Evolutionary conservation across 2,113 vertebrate species (phyloP), one percentile per base, ranked within the genome.

Genomic region (Furnarius figulus): DNA sequence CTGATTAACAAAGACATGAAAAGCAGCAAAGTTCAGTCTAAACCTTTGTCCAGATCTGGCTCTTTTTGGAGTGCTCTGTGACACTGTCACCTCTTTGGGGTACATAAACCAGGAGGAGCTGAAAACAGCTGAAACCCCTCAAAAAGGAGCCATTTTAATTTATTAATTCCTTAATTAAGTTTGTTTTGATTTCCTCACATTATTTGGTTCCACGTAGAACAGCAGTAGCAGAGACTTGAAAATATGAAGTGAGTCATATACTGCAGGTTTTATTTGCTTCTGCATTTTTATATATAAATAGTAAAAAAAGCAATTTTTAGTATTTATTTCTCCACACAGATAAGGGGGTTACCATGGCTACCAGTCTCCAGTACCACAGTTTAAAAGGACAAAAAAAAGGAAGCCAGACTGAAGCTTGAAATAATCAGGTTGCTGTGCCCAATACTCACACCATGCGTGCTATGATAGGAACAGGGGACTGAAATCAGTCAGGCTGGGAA

Each of bases 251-350:
- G 89, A 97, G 87, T 96, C 95, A 96, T 49, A 80, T n/a, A 66
- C 44, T 87, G 78, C 81, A 85, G 63, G 52, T 86, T 93, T 93
- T 68, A 80, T 93, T 96, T 95, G 59, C 88, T 96, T 87, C 83
- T 95, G 63, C 83, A 87, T 91, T 95, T 95, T 91, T 95, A 65
- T 87, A 71, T 78, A 95, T 89, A 93, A 96, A 95, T 85, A 94
- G 89, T 92, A 95, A 93, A 93, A 89, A 82, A 74, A 47, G 77
- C 85, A 86, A 76, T 85, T 95, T 96, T 92, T 90, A 80, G n/a
- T 91, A 95, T 95, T 97, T 95, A 95, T 97, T 97, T 97, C 87
- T 91, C 87, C 89, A 89, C 67, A 89, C 24, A 91, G 89, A 93
- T 95, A 96, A 95, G 72, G 55, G 39, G 49, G 95, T 96, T 85